phyloP scores from a whole-genome alignment of 2,888 invertebrate species.

The Busseola fusca region DNA sequence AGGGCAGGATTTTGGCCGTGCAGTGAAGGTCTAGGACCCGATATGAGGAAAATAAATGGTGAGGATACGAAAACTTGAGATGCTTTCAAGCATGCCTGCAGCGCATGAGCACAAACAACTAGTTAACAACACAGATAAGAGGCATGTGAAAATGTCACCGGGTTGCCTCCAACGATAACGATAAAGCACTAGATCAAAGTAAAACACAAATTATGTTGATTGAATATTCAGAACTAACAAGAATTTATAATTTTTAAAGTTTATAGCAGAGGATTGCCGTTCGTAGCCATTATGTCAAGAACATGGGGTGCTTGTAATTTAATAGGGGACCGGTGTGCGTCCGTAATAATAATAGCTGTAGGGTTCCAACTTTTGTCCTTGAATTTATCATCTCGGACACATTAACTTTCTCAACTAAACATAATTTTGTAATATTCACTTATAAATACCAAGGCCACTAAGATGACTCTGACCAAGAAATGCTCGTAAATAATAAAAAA shows the following conservation, averaged over 20 bases:
- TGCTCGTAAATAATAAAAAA: slow-evolving; percentile 1
- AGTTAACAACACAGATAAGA: slow-evolving; percentile 70
- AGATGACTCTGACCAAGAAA: neutral
- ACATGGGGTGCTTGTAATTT: slow-evolving; percentile 72
- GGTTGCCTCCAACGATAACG: slow-evolving; percentile 71
- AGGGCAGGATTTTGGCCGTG: slow-evolving; percentile 85
- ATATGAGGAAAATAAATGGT: slow-evolving; percentile 88
- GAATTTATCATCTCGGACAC: slow-evolving; percentile 50
- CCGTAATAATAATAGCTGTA: slow-evolving; percentile 72
- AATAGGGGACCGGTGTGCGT: slow-evolving; percentile 69
- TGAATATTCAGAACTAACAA: slow-evolving; percentile 43
- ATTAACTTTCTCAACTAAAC: slow-evolving; percentile 13
- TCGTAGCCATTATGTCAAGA: slow-evolving; percentile 69
- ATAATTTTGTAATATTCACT: slow-evolving; percentile 5
- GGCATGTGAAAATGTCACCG: slow-evolving; percentile 70
- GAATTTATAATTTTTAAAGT: slow-evolving; percentile 54
- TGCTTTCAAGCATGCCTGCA: slow-evolving; percentile 58
- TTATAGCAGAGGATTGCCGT: slow-evolving; percentile 67
- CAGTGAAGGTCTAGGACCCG: slow-evolving; percentile 83
- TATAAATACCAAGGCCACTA: neutral
- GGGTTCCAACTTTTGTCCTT: slow-evolving; percentile 64
- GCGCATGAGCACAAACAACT: slow-evolving; percentile 49
- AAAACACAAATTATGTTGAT: slow-evolving; percentile 19
- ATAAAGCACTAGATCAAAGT: slow-evolving; percentile 62
- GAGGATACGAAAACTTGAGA: slow-evolving; percentile 66